Percentiles rank a stretch among this genome's conserved stretches.
Conservation (phyloP, 2,888 invertebrate genomes). For the Drosophila kanekoi region DNA sequence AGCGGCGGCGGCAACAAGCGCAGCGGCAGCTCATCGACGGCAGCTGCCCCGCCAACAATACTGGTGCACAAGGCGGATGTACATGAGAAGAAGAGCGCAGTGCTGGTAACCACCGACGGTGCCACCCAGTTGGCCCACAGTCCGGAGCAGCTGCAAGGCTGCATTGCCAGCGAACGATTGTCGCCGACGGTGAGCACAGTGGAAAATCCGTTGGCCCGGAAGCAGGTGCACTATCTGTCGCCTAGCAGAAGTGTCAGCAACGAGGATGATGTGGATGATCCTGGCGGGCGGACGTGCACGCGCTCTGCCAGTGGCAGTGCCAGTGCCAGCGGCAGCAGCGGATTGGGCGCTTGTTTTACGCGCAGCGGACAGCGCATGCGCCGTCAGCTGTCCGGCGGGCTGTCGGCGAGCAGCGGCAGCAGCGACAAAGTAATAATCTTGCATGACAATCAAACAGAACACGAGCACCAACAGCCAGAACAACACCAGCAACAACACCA, state of each 20-base stretch:
- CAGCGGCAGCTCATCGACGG: constrained; percentile 47
- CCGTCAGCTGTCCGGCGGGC: constrained; percentile 68
- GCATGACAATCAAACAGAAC: constrained; percentile 61
- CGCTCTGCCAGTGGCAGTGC: constrained; percentile 4
- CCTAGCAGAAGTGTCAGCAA: constrained; percentile 27
- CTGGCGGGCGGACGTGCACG: constrained; percentile 27
- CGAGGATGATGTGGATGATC: constrained; percentile 44
- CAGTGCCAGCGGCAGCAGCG: constrained; percentile 7
- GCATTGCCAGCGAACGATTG: constrained; percentile 21
- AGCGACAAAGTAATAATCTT: constrained; percentile 83
- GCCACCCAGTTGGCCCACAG: constrained; percentile 48
- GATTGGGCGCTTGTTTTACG: constrained; percentile 11
- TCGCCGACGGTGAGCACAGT: constrained; percentile 13
- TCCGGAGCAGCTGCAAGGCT: constrained; percentile 34
- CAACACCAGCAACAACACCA: constrained; percentile 30
- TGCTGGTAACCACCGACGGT: constrained; percentile 57
- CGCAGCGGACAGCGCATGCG: constrained; percentile 51
- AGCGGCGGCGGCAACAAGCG: constrained; percentile 52
- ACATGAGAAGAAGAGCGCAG: constrained; percentile 66
- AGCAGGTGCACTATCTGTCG: constrained; percentile 64
- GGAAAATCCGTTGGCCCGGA: constrained; percentile 49
- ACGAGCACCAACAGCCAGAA: constrained; percentile 31
- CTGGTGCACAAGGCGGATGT: constrained; percentile 81
- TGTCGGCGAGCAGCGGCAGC: constrained; percentile 69
- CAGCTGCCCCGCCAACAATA: constrained; percentile 67